These are phyloP conservation scores for Ctenodactylus gundi DNA, from an alignment of 2,113 vertebrate genomes.

Conservation along the genomic window DNA sequence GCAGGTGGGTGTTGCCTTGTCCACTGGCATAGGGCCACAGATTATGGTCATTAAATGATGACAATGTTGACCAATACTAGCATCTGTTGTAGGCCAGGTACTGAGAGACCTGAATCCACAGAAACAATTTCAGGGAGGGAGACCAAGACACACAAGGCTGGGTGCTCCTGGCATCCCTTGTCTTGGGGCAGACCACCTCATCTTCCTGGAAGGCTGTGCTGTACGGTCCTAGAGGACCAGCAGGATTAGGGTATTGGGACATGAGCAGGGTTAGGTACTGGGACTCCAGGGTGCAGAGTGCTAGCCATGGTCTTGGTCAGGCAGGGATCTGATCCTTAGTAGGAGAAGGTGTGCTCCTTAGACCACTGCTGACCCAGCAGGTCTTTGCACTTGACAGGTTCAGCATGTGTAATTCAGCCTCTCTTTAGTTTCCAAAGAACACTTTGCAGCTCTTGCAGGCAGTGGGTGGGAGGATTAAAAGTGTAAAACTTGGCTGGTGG, in stretches of 20 bases:
- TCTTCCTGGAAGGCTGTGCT: too few relatives aligned
- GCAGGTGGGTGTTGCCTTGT: constrained; percentile 87
- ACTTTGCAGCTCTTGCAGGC: neutral
- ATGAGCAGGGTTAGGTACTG: neutral
- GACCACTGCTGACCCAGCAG: neutral
- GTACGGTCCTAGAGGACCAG: neutral
- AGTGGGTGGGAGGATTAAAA: neutral
- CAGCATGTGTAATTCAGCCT: neutral
- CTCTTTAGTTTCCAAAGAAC: neutral
- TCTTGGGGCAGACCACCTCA: neutral
- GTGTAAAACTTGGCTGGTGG: neutral
- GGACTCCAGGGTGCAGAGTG: accelerated
- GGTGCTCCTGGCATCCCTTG: neutral
- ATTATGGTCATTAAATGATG: neutral
- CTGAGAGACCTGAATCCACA: too few relatives aligned
- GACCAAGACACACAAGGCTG: neutral
- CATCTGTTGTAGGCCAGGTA: neutral
- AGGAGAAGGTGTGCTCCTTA: neutral
- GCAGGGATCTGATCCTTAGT: neutral
- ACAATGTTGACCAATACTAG: too few relatives aligned
- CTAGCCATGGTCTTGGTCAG: neutral
- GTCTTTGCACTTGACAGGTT: neutral
- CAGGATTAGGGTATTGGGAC: neutral
- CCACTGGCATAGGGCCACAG: neutral
- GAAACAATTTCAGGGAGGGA: neutral